Base-by-base conservation (phyloP, 53 echinoderm and acorn worm genomes). In the Temnopleurus reevesii region DNA sequence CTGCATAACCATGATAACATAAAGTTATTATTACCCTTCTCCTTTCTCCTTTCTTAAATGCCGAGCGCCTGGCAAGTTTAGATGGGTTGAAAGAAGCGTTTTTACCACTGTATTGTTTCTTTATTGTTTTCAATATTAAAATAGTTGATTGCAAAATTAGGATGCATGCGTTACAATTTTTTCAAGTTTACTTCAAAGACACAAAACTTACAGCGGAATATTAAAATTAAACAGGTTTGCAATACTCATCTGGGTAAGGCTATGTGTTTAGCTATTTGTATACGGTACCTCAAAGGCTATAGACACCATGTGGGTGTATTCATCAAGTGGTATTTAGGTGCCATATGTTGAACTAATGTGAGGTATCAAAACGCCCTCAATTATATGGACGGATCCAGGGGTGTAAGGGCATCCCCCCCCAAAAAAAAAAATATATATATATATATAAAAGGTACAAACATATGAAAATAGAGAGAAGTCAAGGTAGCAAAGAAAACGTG, bases 341-440 rank as follows among this genome's bases (percentile, higher is more conserved):
- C 36, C 71, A 71, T 71, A 71, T 71, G 71, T 71, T 3, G 38
- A n/a, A 71, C 71, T 71, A 71, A 41, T 71, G 71, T 71, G n/a
- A 71, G 36, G 71, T 41, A 38, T 36, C 36, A 41, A 63, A 33
- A 63, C 31, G 33, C 31, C 63, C 15, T n/a, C n/a, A n/a, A n/a
- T n/a, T n/a, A n/a, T n/a, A n/a, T n/a, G n/a, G n/a, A n/a, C n/a
- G n/a, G n/a, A n/a, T n/a, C n/a, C n/a, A n/a, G n/a, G n/a, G n/a
- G n/a, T n/a, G n/a, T n/a, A n/a, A n/a, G n/a, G n/a, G n/a, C n/a
- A n/a, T n/a, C n/a, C n/a, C n/a, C n/a, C n/a, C n/a, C n/a, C n/a
- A n/a, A n/a, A n/a, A n/a, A 31, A 30, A 33, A 33, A 63, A 31
- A 35, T 5, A 38, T 71, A 41, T 43, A 24, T 15, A 2, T 13